Conservation (phyloP, 2,888 invertebrate species). For the Acholoe squamosa region DNA sequence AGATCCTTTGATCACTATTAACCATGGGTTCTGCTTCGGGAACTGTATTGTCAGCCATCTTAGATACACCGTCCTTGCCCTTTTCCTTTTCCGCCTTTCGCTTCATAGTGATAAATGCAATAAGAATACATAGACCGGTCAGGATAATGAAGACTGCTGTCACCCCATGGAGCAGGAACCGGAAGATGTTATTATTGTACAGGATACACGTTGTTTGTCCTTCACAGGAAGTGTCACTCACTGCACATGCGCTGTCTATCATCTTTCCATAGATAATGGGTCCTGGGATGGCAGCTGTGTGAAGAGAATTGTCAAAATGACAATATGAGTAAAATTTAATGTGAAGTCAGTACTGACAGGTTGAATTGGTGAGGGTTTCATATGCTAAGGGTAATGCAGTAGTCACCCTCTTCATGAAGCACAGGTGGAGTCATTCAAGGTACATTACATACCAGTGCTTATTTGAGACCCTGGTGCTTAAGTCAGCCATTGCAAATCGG, state of each 20-base stretch:
- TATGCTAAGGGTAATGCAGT: too few species aligned
- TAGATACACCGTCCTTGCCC: not conserved
- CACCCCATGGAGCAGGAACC: conserved; percentile 41
- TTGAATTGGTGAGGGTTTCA: too few species aligned
- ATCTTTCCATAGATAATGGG: conserved; percentile 57
- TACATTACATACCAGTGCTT: too few species aligned
- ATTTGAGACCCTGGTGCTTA: too few species aligned
- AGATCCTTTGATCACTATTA: not conserved
- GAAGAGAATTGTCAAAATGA: not conserved
- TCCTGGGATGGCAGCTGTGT: conserved; percentile 52
- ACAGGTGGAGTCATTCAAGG: too few species aligned
- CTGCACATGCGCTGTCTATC: conserved; percentile 47
- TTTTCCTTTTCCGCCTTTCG: not conserved
- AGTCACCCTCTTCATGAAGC: too few species aligned
- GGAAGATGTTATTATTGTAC: conserved; percentile 58
- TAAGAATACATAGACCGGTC: conserved; percentile 5
- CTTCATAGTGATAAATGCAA: not conserved
- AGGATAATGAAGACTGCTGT: conserved; percentile 32
- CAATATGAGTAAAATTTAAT: too few species aligned
- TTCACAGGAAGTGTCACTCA: conserved; percentile 38
- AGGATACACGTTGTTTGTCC: conserved; percentile 44
- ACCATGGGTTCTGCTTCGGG: conserved; percentile 38
- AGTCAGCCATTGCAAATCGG: too few species aligned
- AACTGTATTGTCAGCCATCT: not conserved
- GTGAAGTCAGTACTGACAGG: too few species aligned